phyloP scores from a whole-genome alignment of 2,888 invertebrate species.

The Electrophaes corylata region DNA sequence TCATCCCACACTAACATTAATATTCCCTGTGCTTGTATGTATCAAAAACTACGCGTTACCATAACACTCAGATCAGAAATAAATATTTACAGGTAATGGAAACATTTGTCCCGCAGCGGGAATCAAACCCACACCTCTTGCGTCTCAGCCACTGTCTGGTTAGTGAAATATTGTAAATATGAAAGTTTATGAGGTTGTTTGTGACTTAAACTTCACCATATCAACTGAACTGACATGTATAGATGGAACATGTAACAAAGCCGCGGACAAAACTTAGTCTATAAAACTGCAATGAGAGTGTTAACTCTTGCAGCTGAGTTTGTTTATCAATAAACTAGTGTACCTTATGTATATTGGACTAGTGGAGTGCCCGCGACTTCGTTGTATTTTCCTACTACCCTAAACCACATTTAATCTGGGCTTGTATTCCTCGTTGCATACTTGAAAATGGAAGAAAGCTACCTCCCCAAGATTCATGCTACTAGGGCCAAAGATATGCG shows the following conservation, averaged over 20 bases:
- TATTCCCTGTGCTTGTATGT: not conserved
- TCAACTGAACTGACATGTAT: not conserved
- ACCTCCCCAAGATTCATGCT: no score
- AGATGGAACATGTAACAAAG: not conserved
- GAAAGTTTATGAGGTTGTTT: not conserved
- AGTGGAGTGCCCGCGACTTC: no score
- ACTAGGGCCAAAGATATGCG: no score
- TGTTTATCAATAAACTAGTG: not conserved
- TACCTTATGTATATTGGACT: no score
- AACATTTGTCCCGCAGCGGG: slow-evolving; percentile 3
- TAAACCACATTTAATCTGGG: no score
- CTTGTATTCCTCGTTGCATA: no score
- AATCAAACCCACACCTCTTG: not conserved
- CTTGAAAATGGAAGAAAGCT: no score
- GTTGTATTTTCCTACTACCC: no score
- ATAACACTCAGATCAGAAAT: not conserved
- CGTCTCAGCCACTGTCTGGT: not conserved
- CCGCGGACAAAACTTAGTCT: not conserved
- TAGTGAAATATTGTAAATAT: slow-evolving; percentile 1
- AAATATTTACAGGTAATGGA: slow-evolving; percentile 1
- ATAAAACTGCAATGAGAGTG: not conserved
- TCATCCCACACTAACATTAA: not conserved
- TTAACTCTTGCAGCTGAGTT: not conserved
- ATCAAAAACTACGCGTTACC: not conserved
- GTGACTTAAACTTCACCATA: not conserved